Conservation (phyloP, 92 coral and sea anemone genomes). For the Umimayanthus chanpuru region DNA sequence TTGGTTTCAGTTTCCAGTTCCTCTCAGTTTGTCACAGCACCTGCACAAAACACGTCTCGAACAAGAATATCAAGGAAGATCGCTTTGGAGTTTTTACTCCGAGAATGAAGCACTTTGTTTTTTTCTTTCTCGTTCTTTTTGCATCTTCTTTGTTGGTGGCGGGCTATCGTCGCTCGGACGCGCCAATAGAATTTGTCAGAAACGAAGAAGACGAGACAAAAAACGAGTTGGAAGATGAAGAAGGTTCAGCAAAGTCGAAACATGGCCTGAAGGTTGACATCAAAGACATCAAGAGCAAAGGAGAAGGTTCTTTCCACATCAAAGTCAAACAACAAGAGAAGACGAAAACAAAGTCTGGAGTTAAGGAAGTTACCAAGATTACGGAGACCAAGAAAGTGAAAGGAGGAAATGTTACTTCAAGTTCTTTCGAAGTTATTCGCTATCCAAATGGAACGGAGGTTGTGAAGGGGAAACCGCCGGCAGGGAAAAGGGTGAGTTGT, state of each 20-base stretch:
- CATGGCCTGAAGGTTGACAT: neutral
- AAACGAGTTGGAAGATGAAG: neutral
- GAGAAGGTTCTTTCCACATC: conserved; percentile 3
- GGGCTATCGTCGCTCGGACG: conserved; percentile 7
- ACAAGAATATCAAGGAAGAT: neutral
- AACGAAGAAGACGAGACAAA: neutral
- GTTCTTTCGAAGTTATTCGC: conserved; percentile 30
- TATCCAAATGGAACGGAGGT: conserved; percentile 37
- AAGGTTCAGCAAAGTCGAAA: conserved; percentile 13
- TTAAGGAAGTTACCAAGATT: conserved; percentile 20
- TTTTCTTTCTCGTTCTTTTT: conserved; percentile 16
- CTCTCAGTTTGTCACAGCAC: neutral
- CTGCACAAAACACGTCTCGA: neutral
- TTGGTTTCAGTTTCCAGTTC: neutral
- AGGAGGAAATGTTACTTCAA: conserved; percentile 31
- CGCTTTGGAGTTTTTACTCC: neutral
- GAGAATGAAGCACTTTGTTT: neutral
- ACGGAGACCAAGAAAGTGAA: conserved; percentile 35
- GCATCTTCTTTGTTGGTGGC: neutral
- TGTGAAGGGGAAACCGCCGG: conserved; percentile 31
- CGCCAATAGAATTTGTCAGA: neutral
- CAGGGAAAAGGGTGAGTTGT: conserved; percentile 6
- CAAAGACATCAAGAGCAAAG: neutral
- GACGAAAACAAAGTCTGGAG: conserved; percentile 35
- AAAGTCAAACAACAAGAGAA: conserved; percentile 30